A percentile compares a stretch with the other conserved stretches of the same genome.
phyloP scores from a whole-genome alignment of 2,888 invertebrate species.

The Lepetodrilus schrolli region DNA sequence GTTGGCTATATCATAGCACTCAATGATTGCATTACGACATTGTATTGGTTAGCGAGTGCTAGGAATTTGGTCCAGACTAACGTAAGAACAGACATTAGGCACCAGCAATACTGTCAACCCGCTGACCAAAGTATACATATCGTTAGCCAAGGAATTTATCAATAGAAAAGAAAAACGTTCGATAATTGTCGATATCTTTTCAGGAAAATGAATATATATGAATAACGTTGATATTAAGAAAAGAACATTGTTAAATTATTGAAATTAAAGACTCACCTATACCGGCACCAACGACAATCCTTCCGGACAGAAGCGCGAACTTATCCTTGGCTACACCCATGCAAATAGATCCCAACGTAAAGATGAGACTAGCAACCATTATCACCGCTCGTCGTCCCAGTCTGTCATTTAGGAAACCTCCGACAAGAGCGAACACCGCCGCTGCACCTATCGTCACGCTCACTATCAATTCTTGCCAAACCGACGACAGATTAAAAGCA shows the following conservation, averaged over 20 bases:
- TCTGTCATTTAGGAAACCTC: constrained; percentile 77
- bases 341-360: constrained; percentile 77
- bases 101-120: too few relatives aligned
- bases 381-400: constrained; percentile 78
- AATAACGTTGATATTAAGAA: neutral
- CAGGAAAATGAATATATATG: neutral
- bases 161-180: neutral
- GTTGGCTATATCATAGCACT: too few relatives aligned
- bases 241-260: neutral
- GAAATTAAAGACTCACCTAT: constrained; percentile 75
- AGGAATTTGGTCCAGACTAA: too few relatives aligned
- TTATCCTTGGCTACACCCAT: constrained; percentile 75
- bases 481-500: constrained; percentile 50
- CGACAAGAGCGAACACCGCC: constrained; percentile 76
- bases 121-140: neutral
- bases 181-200: neutral
- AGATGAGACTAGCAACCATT: constrained; percentile 77
- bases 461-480: constrained; percentile 76
- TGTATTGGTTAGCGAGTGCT: too few relatives aligned
- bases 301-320: constrained; percentile 75
- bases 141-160: neutral
- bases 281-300: constrained; percentile 76
- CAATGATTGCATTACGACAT: too few relatives aligned
- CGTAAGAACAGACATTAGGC: too few relatives aligned
- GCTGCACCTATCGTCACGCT: constrained; percentile 76